Conservation (phyloP, 2,797 vertebrate species). For the Salmo trutta region DNA sequence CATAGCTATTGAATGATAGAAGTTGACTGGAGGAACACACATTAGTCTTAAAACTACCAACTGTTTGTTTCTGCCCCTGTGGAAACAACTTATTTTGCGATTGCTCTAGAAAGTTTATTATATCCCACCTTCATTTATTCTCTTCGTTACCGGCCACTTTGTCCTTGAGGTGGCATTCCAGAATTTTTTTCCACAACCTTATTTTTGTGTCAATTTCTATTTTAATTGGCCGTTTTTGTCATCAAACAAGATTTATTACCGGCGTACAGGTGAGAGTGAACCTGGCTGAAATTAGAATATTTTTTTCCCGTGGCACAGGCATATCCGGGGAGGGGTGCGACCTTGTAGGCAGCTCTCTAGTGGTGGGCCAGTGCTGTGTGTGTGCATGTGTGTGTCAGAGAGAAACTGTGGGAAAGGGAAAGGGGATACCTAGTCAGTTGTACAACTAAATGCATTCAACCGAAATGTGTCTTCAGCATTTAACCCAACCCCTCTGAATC, state of each 20-base stretch:
- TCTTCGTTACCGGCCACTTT: conserved; percentile 55
- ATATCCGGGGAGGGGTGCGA: conserved; percentile 68
- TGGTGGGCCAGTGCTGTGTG: conserved; percentile 39
- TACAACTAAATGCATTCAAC: too few species aligned
- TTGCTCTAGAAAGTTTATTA: conserved; percentile 49
- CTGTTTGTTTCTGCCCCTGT: conserved; percentile 30
- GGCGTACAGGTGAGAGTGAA: conserved; percentile 56
- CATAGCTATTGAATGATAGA: neutral
- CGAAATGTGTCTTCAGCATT: too few species aligned
- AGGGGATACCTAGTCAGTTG: too few species aligned
- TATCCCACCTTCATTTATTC: conserved; percentile 34
- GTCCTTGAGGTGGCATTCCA: conserved; percentile 63
- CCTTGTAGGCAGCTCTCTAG: conserved; percentile 63
- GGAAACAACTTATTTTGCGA: conserved; percentile 41
- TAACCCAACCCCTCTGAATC: too few species aligned
- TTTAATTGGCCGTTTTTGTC: conserved; percentile 74
- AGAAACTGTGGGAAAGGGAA: neutral
- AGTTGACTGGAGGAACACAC: neutral
- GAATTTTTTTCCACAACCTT: conserved; percentile 45
- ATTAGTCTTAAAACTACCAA: neutral
- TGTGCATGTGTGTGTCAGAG: conserved; percentile 26
- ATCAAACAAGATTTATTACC: conserved; percentile 75
- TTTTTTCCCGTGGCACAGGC: conserved; percentile 68
- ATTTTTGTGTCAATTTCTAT: conserved; percentile 70
- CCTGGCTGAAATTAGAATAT: conserved; percentile 74